Evolutionary conservation across 2,113 vertebrate species (phyloP), one percentile per base, ranked within the genome.

Genomic region (Antechinus flavipes): DNA sequence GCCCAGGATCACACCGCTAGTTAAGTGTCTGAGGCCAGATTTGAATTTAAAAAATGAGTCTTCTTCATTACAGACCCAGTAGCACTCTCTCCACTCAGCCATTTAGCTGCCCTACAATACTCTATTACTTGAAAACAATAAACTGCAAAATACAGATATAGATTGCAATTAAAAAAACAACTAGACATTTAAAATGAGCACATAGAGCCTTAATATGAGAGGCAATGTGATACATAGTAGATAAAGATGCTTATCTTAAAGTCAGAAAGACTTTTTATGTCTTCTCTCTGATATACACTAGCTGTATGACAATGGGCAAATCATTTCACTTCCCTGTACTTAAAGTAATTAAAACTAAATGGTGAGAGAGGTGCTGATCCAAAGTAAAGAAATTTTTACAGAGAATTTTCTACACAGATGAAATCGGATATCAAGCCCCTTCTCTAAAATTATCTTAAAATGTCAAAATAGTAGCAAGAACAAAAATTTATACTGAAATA

Each of bases 61-160:
- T 30, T 58, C 26, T 27, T 30, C 8, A 58, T 10, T 30, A 2
- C 2, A 61, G 56, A 11, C 27, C 58, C 58, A 30, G 11, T 0
- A 61, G 54, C 6, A 24, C 3, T 55, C 54, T 55, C 19, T 55
- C 61, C 12, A 61, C 58, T 30, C 26, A 30, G 27, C 58, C 12
- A 68, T 2, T 30, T 68, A 68, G 61, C 3, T 4, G 12, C 30
- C 61, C 19, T 84, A 26, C 1, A 76, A 76, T 76, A 76, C 16
- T 19, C 16, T n/a, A 68, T 76, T 76, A 76, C 0, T 76, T n/a
- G 35, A n/a, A n/a, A 96, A 89, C 54, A 96, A 93, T 54, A 30
- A 94, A 5, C 42, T 90, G 11, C 8, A 90, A 42, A 93, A 92
- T 93, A 84, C 2, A 95, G 27, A 94, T 95, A 90, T 52, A 93